phyloP scores from a whole-genome alignment of 2,797 vertebrate species.

The Cercopithecus diana region DNA sequence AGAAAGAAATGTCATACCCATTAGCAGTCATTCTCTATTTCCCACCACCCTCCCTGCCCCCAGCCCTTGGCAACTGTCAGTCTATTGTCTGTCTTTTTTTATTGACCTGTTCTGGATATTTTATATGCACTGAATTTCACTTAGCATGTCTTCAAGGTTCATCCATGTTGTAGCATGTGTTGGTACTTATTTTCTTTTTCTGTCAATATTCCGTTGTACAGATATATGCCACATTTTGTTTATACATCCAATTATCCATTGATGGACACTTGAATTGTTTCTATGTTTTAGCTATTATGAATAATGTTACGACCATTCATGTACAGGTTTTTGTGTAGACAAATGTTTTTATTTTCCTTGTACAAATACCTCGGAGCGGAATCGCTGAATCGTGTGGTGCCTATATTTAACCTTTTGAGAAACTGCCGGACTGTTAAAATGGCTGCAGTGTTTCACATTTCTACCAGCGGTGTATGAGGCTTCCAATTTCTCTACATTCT shows the following conservation, averaged over 20 bases:
- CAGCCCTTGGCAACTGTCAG: background rate
- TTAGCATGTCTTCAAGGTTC: slow-evolving; percentile 23
- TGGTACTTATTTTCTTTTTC: background rate
- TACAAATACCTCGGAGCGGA: background rate
- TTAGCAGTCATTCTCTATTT: background rate
- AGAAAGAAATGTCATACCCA: background rate
- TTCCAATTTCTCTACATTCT: background rate
- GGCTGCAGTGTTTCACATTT: background rate
- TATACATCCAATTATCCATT: background rate
- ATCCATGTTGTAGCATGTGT: background rate
- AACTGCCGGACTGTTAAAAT: background rate
- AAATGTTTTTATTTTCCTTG: background rate
- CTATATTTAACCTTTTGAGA: background rate
- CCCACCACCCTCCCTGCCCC: background rate
- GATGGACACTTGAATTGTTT: background rate
- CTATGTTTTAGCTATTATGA: background rate
- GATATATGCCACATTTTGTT: background rate
- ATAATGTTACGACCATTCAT: background rate
- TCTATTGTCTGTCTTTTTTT: background rate
- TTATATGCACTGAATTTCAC: background rate
- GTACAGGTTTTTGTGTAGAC: background rate
- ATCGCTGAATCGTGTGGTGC: background rate
- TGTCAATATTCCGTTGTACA: background rate
- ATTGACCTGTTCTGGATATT: background rate
- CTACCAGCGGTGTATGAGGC: background rate